These are phyloP conservation scores for Phainopepla nitens DNA, from an alignment of 2,113 vertebrate species.

Conservation along the genomic window DNA sequence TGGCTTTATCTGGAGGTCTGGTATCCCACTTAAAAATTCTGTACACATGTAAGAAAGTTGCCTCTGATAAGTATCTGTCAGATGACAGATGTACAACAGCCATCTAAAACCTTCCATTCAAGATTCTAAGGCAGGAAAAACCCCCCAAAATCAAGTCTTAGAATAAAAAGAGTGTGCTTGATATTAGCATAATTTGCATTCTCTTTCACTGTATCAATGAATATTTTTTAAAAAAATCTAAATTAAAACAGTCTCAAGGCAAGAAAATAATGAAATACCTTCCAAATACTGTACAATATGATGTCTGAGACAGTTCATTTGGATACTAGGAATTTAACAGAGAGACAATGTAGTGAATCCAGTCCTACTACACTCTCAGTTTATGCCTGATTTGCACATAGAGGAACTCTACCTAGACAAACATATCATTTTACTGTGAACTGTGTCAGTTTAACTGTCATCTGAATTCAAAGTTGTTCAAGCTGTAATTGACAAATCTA, in stretches of 20 bases:
- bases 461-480: background rate
- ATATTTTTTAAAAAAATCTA: background rate
- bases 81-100: background rate
- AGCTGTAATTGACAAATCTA: background rate
- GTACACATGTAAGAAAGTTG: background rate
- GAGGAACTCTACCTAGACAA: background rate
- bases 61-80: background rate
- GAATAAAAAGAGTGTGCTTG: accelerated
- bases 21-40: background rate
- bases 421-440: background rate
- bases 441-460: background rate
- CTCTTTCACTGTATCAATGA: background rate
- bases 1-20: background rate
- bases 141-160: background rate
- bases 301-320: background rate
- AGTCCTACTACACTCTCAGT: background rate
- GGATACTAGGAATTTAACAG: background rate
- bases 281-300: background rate
- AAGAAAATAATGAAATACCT: background rate
- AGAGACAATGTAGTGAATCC: background rate
- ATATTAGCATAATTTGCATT: background rate
- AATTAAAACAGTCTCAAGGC: background rate
- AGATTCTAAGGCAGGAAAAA: background rate
- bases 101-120: background rate
- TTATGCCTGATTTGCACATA: background rate